A percentile compares a stretch with the other conserved stretches of the same genome.
phyloP scores from a whole-genome alignment of 2,113 vertebrate genomes.

The Polypterus bichir region DNA sequence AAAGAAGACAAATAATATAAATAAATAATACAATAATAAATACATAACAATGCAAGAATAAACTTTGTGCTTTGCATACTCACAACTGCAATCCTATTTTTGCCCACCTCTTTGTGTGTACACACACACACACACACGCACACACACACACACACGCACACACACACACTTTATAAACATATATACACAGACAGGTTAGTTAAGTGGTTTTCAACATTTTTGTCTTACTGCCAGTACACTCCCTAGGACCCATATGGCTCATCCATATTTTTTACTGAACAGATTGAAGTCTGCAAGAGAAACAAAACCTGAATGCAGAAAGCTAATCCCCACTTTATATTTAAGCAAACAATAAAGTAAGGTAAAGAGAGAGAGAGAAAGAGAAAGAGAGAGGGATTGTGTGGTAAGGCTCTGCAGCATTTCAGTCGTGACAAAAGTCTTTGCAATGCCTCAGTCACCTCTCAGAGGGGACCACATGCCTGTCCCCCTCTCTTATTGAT shows the following conservation, averaged over 20 bases:
- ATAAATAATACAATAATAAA: no score
- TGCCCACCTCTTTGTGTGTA: no score
- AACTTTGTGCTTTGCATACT: no score
- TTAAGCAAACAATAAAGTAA: conserved; percentile 17
- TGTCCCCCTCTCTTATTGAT: conserved; percentile 33
- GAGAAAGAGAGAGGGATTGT: no score
- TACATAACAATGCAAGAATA: no score
- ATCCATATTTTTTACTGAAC: conserved; percentile 25
- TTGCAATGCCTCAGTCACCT: conserved; percentile 30
- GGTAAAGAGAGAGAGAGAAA: no score
- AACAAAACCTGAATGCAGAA: conserved; percentile 8
- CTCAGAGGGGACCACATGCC: conserved; percentile 39
- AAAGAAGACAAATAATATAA: no score
- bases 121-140: no score
- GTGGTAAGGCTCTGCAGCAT: not conserved
- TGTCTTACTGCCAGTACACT: conserved; percentile 3
- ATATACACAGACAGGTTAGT: no score
- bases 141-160: no score
- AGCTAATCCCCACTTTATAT: conserved; percentile 32
- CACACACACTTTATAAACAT: not conserved
- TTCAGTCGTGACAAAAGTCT: conserved; percentile 16
- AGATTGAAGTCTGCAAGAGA: conserved; percentile 23
- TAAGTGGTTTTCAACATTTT: no score
- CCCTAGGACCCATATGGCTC: conserved; percentile 33
- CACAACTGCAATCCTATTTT: no score